Evolutionary conservation across 2,888 invertebrate genomes (phyloP), one percentile per base, ranked within the genome.

Genomic region (Coecobrya sp.): DNA sequence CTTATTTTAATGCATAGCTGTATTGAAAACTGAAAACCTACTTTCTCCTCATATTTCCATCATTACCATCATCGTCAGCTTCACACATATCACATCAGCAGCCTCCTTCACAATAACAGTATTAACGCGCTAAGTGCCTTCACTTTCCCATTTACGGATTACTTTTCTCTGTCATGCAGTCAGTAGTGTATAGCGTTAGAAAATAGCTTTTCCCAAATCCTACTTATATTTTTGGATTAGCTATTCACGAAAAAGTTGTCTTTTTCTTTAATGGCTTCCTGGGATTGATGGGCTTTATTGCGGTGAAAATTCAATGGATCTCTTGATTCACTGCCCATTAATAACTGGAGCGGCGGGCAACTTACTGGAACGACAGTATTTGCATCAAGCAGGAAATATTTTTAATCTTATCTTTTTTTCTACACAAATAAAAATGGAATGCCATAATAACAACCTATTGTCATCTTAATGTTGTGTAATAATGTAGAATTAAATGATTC

Each of bases 221-320:
- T 11, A 70, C 16, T 70, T 70, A 1, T 36, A 36, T 2, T 45
- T 45, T 49, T 49, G 76, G 49, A 76, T 49, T 45, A 76, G 49
- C 45, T 49, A n/a, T 68, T 27, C 68, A n/a, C 5, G n/a, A 19
- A n/a, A 70, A 36, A 76, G 49, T 65, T 86, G 30, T 70, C 22
- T 70, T 86, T 55, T 65, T n/a, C 30, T 52, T 73, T 73, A 86
- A 86, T 86, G 73, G 70, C 73, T 86, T 86, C 86, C 86, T 86
- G 73, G 73, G 27, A 86, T 27, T 86, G 86, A 86, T 73, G 27
- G 73, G 49, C 4, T 76, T 76, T 76, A 76, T 76, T 42, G 49
- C 22, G 13, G 11, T 49, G n/a, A 73, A 68, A 73, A n/a, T 36
- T 73, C n/a, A 73, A 73, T 30, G 19, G 42, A 42, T n/a, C 27